Conservation (phyloP, 1,140 invertebrate species). For the Plectrocnemia conspersa region DNA sequence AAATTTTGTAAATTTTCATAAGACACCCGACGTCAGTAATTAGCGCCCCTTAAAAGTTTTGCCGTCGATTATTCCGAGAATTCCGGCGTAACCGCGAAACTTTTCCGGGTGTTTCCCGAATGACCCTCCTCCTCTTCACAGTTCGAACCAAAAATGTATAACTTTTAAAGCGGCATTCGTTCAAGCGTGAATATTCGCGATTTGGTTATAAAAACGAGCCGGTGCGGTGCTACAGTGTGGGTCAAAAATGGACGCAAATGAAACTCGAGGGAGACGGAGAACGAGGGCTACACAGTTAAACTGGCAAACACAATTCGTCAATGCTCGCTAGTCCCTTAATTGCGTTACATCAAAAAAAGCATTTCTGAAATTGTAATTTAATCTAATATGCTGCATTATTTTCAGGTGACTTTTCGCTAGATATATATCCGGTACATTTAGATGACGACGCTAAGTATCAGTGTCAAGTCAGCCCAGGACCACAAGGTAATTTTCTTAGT, state of each 20-base stretch:
- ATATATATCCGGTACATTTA: slow-evolving; percentile 80
- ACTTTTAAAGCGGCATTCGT: slow-evolving; percentile 1
- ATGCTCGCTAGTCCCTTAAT: not conserved
- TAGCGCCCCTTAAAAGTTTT: not conserved
- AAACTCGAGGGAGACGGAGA: not conserved
- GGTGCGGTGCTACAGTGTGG: not conserved
- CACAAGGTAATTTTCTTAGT: slow-evolving; percentile 24
- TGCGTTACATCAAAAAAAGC: not conserved
- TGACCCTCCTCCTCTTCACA: no score
- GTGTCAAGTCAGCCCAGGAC: slow-evolving; percentile 66
- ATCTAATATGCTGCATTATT: slow-evolving; percentile 38
- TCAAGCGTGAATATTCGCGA: slow-evolving; percentile 1
- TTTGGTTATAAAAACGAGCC: not conserved
- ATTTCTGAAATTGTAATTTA: not conserved
- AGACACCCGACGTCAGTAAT: no score
- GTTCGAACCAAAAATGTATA: not conserved
- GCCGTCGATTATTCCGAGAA: no score
- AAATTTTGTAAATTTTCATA: no score
- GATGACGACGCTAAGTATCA: slow-evolving; percentile 89
- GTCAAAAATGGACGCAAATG: no score
- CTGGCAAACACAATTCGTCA: not conserved
- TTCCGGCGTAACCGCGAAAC: no score
- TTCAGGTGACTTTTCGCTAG: slow-evolving; percentile 79
- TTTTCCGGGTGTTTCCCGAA: no score
- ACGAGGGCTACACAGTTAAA: not conserved